A percentile compares a stretch with the other conserved stretches of the same genome.
These are phyloP conservation scores for Nannoperca australis DNA, from an alignment of 2,797 vertebrate genomes.

Conservation along the genomic window DNA sequence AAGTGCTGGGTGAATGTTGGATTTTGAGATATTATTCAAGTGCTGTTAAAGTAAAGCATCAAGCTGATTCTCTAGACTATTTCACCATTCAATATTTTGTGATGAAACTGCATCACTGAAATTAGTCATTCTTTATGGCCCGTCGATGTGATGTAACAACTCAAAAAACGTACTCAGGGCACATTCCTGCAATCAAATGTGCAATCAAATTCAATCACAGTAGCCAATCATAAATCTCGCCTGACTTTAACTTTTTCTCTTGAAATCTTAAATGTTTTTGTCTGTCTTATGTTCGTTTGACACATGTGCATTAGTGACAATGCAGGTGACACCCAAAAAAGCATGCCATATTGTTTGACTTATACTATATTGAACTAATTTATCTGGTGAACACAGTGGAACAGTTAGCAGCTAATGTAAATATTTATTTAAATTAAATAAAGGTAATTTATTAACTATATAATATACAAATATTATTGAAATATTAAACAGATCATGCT, in stretches of 20 bases:
- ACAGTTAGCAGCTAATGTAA: too few relatives aligned
- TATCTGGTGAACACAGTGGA: too few relatives aligned
- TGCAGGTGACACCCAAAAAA: neutral
- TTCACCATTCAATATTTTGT: neutral
- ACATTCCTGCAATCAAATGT: neutral
- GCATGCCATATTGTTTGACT: neutral
- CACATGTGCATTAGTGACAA: too few relatives aligned
- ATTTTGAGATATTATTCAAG: neutral
- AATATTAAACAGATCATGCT: too few relatives aligned
- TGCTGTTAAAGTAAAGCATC: neutral
- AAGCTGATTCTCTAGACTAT: neutral
- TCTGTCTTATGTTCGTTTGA: neutral
- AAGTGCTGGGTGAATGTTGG: neutral
- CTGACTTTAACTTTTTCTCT: neutral
- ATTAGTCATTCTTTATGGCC: neutral
- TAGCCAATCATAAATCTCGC: neutral
- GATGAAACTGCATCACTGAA: neutral
- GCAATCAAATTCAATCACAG: neutral
- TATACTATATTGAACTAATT: neutral
- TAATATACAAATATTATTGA: too few relatives aligned
- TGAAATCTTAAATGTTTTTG: neutral
- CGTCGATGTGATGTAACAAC: neutral
- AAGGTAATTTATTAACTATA: too few relatives aligned
- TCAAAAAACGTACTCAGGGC: neutral
- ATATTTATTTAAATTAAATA: too few relatives aligned